Percentiles rank a stretch among this genome's conserved stretches.
phyloP scores from a whole-genome alignment of 92 coral and sea anemone species.

The Micromussa lordhowensis region DNA sequence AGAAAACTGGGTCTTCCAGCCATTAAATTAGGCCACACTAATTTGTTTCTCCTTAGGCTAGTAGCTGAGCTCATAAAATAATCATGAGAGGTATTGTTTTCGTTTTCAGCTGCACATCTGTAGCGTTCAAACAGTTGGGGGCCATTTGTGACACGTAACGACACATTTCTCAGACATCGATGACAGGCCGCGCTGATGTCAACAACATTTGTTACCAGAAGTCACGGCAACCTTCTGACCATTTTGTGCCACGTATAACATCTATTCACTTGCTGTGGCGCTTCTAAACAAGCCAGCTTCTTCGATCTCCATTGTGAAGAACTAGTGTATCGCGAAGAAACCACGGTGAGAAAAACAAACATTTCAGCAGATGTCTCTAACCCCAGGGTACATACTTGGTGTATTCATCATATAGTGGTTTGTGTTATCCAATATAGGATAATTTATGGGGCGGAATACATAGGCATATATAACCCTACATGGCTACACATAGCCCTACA shows the following conservation, averaged over 20 bases:
- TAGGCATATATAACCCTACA: too few relatives aligned
- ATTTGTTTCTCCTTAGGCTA: conserved; percentile 25
- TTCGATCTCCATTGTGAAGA: not conserved
- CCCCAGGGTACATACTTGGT: too few relatives aligned
- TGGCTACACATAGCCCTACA: too few relatives aligned
- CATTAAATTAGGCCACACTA: not conserved
- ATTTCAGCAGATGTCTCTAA: not conserved
- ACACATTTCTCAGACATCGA: not conserved
- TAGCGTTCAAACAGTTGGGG: not conserved
- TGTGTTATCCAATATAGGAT: too few relatives aligned
- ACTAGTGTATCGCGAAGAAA: not conserved
- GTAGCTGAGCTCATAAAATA: conserved; percentile 41
- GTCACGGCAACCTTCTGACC: not conserved
- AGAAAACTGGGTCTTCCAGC: not conserved
- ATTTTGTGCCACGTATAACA: not conserved
- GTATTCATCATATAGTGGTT: too few relatives aligned
- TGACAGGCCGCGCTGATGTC: conserved; percentile 31
- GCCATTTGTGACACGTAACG: not conserved
- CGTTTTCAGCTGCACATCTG: conserved; percentile 18
- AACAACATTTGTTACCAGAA: not conserved
- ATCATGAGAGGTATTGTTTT: conserved; percentile 33
- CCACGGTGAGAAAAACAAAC: not conserved
- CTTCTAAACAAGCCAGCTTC: not conserved
- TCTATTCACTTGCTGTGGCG: not conserved
- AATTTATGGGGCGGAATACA: too few relatives aligned